Evolutionary conservation across 2,797 vertebrate species (phyloP), one percentile per base, ranked within the genome.

Genomic region (Mallotus villosus): DNA sequence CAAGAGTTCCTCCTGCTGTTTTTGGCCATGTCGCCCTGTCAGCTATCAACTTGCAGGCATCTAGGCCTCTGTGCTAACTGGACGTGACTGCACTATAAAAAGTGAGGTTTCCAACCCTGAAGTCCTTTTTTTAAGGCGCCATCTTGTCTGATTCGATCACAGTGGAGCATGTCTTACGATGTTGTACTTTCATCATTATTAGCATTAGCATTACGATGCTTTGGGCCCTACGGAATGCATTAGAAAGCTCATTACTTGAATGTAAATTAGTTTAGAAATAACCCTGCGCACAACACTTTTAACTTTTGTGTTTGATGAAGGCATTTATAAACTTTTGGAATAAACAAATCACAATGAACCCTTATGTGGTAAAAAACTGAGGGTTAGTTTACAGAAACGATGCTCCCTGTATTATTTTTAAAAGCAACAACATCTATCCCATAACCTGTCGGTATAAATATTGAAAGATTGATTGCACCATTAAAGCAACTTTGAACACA

Each of bases 41-140:
- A 69, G 2, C 32, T 6, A 41, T 49, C 9, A 24, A 16, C 5
- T 25, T 25, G 27, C 11, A 41, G 57, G 60, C 27, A 51, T 53
- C 8, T n/a, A 63, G 34, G 6, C 29, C 14, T n/a, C 22, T 34
- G 34, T 51, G 22, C 49, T 63, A 70, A 66, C 9, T 29, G 62
- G 68, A 69, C 61, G 55, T 11, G 69, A 60, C 53, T 72, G 72
- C 29, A 51, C 51, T 55, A 68, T 75, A 68, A 70, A 73, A 73
- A 55, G 21, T 57, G 19, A 34, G 41, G 37, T 49, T 55, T 17
- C 16, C 1, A 34, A 34, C 61, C 60, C 41, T 41, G 51, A 53
- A 62, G 71, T 29, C 21, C 22, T 71, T 51, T 25, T 25, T 41
- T 55, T 55, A 63, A 67, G 51, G 62, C 53, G 25, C 9, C 34